A percentile compares a stretch with the other conserved stretches of the same genome.
These are phyloP conservation scores for Erebia ligea DNA, from an alignment of 2,888 invertebrate genomes.

Conservation along the genomic window DNA sequence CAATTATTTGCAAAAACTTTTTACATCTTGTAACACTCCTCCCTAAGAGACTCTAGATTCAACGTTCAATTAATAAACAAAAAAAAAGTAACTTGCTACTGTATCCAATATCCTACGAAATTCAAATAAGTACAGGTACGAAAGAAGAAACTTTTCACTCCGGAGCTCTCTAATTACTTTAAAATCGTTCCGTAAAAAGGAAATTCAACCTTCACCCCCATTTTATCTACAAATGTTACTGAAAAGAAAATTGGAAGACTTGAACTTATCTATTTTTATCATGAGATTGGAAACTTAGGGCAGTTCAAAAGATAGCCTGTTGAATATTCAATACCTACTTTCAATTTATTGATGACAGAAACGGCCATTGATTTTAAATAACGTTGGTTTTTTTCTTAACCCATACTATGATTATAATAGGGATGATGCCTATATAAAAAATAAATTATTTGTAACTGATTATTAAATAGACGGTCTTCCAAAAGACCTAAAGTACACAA, in stretches of 20 bases:
- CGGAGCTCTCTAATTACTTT: slow-evolving; percentile 37
- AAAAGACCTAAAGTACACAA: no score
- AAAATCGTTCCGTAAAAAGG: slow-evolving; percentile 33
- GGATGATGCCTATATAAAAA: no score
- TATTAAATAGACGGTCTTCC: no score
- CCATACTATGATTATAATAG: no score
- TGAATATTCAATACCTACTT: slow-evolving; percentile 23
- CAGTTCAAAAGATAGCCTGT: slow-evolving; percentile 12
- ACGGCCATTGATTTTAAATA: neutral
- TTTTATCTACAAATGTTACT: slow-evolving; percentile 31
- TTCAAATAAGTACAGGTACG: slow-evolving; percentile 21
- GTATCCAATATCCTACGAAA: slow-evolving; percentile 14
- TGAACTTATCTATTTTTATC: slow-evolving; percentile 5
- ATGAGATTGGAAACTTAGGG: slow-evolving; percentile 6
- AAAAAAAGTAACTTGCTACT: neutral
- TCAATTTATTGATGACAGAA: neutral
- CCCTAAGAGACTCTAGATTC: neutral
- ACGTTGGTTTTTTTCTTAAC: neutral
- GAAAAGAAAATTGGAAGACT: slow-evolving; percentile 10
- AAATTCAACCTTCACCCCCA: slow-evolving; percentile 26
- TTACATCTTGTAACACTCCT: neutral
- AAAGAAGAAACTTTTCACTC: slow-evolving; percentile 26
- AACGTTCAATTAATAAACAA: neutral
- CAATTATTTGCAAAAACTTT: neutral
- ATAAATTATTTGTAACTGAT: no score